Conservation (phyloP, 2,113 vertebrate genomes). For the Zosterops lateralis region DNA sequence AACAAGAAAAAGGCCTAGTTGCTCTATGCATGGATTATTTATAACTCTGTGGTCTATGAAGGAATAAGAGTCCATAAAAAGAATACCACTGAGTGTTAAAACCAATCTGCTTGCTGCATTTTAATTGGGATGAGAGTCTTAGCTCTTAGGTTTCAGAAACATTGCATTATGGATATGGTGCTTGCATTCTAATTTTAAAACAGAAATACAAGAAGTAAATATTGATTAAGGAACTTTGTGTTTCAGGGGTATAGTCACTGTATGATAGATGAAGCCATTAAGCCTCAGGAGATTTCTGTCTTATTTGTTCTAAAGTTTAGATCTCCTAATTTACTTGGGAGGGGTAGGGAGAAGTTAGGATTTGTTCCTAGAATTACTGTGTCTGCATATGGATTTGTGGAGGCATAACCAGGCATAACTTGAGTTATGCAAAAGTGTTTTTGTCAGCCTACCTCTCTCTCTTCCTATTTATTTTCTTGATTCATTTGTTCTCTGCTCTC, state of each 20-base stretch:
- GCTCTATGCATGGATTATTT: conserved; percentile 52
- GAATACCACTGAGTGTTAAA: conserved; percentile 36
- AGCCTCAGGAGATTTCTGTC: background rate
- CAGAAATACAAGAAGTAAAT: background rate
- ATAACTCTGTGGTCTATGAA: conserved; percentile 38
- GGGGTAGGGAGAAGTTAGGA: background rate
- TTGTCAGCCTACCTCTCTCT: background rate
- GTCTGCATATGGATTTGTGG: background rate
- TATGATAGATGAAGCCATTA: background rate
- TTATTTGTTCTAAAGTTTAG: background rate
- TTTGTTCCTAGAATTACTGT: background rate
- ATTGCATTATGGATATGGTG: background rate
- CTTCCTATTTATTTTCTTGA: background rate
- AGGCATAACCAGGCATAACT: background rate
- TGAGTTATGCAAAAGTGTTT: accelerated
- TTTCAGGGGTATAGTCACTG: background rate
- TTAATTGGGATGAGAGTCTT: conserved; percentile 29
- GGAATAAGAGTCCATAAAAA: conserved; percentile 54
- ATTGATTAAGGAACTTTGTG: background rate
- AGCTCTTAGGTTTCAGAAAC: conserved; percentile 6
- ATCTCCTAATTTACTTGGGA: background rate
- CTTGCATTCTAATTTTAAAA: background rate
- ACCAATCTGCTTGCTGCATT: conserved; percentile 38
- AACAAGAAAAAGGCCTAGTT: conserved; percentile 43
- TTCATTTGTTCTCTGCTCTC: background rate